phyloP scores from a whole-genome alignment of 35 echinoderm and acorn worm genomes.

The Ptychodera flava region DNA sequence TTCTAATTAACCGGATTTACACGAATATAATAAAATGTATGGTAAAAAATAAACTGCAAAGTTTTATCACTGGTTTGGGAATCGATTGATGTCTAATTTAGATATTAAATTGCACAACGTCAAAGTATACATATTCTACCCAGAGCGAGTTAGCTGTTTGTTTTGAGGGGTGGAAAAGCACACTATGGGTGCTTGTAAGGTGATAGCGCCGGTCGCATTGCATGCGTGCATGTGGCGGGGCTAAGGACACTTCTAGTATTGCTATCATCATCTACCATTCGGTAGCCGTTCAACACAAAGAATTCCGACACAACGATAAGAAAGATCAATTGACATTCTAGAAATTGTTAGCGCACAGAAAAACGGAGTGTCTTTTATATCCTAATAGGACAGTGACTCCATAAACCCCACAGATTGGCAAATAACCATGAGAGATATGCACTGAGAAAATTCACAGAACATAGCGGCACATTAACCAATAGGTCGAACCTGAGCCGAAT shows the following conservation, averaged over 20 bases:
- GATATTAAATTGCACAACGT: too few species aligned
- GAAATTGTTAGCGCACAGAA: background rate
- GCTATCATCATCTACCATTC: background rate
- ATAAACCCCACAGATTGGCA: background rate
- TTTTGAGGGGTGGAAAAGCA: too few species aligned
- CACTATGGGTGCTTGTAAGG: background rate
- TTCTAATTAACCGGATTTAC: too few species aligned
- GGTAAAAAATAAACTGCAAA: too few species aligned
- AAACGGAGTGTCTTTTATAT: background rate
- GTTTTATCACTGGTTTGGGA: too few species aligned
- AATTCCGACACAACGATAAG: background rate
- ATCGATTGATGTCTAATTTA: too few species aligned
- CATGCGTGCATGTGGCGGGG: background rate
- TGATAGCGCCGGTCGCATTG: background rate
- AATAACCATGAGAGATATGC: background rate
- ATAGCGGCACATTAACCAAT: background rate
- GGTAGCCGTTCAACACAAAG: background rate
- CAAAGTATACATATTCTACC: too few species aligned
- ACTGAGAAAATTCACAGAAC: background rate
- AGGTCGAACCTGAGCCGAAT: too few species aligned
- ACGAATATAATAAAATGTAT: too few species aligned
- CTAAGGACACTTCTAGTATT: background rate
- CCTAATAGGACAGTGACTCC: background rate
- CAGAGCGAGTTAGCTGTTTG: too few species aligned
- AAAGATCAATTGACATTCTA: background rate